Evolutionary conservation across 64 coral and sea anemone genomes (phyloP).

Genomic region (Pocillopora damicornis): DNA sequence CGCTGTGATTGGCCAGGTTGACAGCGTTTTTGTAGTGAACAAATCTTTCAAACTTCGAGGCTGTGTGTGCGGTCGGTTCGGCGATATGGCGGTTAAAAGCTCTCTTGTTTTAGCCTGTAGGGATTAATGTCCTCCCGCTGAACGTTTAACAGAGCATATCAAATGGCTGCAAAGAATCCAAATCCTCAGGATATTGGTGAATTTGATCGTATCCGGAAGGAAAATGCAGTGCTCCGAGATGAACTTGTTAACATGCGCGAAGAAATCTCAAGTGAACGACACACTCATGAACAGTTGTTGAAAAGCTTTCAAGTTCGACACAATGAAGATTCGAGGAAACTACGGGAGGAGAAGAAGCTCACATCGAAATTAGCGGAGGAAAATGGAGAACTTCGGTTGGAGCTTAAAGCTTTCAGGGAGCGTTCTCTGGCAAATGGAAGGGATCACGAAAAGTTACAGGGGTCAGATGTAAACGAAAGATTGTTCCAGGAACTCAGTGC

Average conservation of each 20-base stretch:
- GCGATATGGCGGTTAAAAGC: background rate
- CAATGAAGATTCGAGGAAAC: conserved; percentile 62
- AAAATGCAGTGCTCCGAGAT: conserved; percentile 57
- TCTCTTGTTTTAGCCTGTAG: background rate
- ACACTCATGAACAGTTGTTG: conserved; percentile 69
- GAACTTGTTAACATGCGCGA: conserved; percentile 60
- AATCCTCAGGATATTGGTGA: conserved; percentile 58
- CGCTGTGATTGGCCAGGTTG: conserved; percentile 24
- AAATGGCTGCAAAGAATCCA: conserved; percentile 53
- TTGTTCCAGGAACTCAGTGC: background rate
- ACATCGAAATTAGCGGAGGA: conserved; percentile 59
- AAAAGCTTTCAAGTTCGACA: conserved; percentile 60
- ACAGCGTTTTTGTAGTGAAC: conserved; percentile 12
- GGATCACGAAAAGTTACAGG: background rate
- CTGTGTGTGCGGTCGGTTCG: background rate
- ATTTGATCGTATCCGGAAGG: conserved; percentile 61
- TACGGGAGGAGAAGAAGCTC: conserved; percentile 55
- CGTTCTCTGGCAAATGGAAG: conserved; percentile 3
- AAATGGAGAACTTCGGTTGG: conserved; percentile 52
- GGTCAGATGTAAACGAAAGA: background rate
- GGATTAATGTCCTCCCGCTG: background rate
- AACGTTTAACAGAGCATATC: background rate
- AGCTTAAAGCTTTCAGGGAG: conserved; percentile 30
- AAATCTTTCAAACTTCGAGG: conserved; percentile 6
- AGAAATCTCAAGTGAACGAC: conserved; percentile 57